Evolutionary conservation across 2,888 invertebrate genomes (phyloP), one percentile per base, ranked within the genome.

Genomic region (Scaptomyza flava): DNA sequence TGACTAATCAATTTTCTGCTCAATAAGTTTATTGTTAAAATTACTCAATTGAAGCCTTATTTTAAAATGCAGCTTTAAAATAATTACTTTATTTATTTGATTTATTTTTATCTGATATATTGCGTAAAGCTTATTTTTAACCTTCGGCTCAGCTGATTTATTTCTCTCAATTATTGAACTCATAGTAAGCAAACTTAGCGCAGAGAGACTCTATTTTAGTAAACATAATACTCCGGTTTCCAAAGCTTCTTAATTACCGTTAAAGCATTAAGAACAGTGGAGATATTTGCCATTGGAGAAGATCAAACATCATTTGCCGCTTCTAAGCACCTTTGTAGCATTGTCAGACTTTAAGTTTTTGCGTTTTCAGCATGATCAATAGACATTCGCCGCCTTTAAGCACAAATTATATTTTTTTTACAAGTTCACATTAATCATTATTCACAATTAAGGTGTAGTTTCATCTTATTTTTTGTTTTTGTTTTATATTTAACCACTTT

Each of bases 381-480:
- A 50, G 41, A 71, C 52, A 52, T 67, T 57, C 23, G 33, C 51
- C 53, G 53, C 23, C 38, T 52, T 51, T 45, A 17, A 67, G 46
- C 51, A 17, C 27, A 41, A 6, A 36, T 41, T 41, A 7, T 41
- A 9, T 36, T 42, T 64, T 42, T 64, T 64, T 23, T 45, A 59
- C 56, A 59, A 69, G n/a, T 23, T 59, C 42, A 43, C 45, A 43
- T 57, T 43, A 33, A 67, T 56, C 53, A 57, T 54, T 52, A 47
- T 41, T 52, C 63, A 62, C 12, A 36, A 42, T 8, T 41, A 46
- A 31, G 31, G 14, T 8, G 3, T 41, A 30, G 34, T 70, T 70
- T 58, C 66, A 71, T 75, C 73, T 59, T 42, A 51, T 46, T 54
- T 52, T 38, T 51, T 46, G 11, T 5, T 11, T 34, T 33, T 43